Evolutionary conservation across 2,113 vertebrate genomes (phyloP).

Genomic region (Pelusios castaneus): DNA sequence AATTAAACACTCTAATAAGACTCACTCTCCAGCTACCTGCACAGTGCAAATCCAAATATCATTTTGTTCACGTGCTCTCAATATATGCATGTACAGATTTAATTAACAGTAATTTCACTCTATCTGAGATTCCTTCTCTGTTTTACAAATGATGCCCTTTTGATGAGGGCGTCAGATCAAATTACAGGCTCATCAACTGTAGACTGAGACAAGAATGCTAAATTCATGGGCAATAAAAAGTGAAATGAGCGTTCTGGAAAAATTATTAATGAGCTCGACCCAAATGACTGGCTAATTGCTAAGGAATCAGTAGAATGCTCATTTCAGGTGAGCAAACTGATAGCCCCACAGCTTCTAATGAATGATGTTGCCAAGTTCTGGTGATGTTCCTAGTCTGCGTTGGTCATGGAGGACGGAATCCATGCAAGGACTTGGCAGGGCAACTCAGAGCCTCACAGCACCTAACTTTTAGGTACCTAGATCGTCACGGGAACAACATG

Average conservation of each 20-base stretch:
- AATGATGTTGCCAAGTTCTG: neutral
- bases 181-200: constrained; percentile 31
- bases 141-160: constrained; percentile 48
- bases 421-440: neutral
- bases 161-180: constrained; percentile 33
- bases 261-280: neutral
- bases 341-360: neutral
- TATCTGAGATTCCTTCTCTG: constrained; percentile 16
- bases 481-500: neutral
- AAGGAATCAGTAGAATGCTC: neutral
- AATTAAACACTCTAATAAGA: constrained; percentile 45
- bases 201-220: constrained; percentile 11
- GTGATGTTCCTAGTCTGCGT: neutral
- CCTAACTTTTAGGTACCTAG: neutral
- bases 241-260: constrained; percentile 7
- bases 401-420: neutral
- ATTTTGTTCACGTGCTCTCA: constrained; percentile 42
- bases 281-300: constrained; percentile 12
- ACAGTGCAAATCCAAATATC: constrained; percentile 50
- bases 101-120: constrained; percentile 54
- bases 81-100: constrained; percentile 39
- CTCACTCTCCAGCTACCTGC: constrained; percentile 14
- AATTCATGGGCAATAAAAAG: constrained; percentile 41
- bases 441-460: neutral
- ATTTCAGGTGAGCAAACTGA: neutral